Conservation (phyloP, 2,797 vertebrate genomes). For the Helicolenus hilgendorfi region DNA sequence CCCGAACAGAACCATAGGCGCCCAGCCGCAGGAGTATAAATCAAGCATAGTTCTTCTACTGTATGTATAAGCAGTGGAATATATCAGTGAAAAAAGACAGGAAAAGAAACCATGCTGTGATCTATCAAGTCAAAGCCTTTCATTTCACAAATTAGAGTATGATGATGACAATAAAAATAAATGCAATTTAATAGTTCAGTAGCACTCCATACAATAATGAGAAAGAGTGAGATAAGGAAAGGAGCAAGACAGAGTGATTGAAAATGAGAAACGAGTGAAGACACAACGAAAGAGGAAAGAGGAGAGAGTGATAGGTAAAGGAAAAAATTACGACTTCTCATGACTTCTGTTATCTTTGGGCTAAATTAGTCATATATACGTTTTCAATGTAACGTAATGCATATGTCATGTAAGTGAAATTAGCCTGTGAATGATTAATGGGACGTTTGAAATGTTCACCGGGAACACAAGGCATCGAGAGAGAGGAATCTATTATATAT, state of each 20-base stretch:
- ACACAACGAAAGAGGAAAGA: not conserved
- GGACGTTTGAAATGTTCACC: conserved; percentile 73
- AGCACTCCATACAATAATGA: conserved; percentile 9
- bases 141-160: not conserved
- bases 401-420: conserved; percentile 83
- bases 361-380: conserved; percentile 72
- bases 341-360: conserved; percentile 58
- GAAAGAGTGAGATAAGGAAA: not conserved
- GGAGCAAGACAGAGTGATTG: not conserved
- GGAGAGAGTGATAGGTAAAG: not conserved
- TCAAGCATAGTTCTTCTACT: not conserved
- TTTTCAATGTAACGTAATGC: conserved; percentile 76
- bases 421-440: conserved; percentile 84
- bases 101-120: not conserved
- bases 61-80: not conserved
- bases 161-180: conserved; percentile 10
- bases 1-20: too few relatives aligned
- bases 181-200: conserved; percentile 45
- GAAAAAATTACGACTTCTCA: conserved; percentile 33
- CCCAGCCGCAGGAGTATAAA: not conserved
- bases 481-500: conserved; percentile 73
- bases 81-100: not conserved
- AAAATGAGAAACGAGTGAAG: not conserved
- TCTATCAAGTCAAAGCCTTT: conserved; percentile 42
- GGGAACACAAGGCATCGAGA: conserved; percentile 49